A percentile compares a stretch with the other conserved stretches of the same genome.
These are phyloP conservation scores for Amphipyra tragopoginis DNA, from an alignment of 2,888 invertebrate species.

Conservation along the genomic window DNA sequence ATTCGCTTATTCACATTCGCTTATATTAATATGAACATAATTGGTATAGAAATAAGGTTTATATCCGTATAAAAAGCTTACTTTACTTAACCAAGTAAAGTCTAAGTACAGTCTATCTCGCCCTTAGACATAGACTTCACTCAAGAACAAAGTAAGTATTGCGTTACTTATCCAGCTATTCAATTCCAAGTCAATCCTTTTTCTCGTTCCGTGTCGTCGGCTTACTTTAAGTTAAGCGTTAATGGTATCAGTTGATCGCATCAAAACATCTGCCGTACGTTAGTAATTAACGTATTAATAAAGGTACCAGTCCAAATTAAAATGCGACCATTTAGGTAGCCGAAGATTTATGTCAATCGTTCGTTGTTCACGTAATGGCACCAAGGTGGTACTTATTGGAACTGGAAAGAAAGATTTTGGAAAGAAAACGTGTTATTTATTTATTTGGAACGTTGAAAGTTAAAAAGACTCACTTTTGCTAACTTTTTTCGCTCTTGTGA, in stretches of 20 bases:
- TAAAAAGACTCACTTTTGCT: too few relatives aligned
- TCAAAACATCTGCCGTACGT: constrained; percentile 51
- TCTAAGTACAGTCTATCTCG: too few relatives aligned
- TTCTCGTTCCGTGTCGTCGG: constrained; percentile 40
- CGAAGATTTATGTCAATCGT: constrained; percentile 26
- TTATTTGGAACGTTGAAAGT: too few relatives aligned
- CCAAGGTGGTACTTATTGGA: background rate
- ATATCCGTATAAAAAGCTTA: too few relatives aligned
- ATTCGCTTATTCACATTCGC: too few relatives aligned
- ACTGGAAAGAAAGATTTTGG: background rate
- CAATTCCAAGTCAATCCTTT: constrained; percentile 22
- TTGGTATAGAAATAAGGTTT: too few relatives aligned
- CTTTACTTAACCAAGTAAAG: too few relatives aligned
- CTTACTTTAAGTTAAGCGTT: constrained; percentile 53
- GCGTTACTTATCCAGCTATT: constrained; percentile 36
- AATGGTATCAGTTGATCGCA: constrained; percentile 58
- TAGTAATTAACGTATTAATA: constrained; percentile 65
- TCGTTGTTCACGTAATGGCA: background rate
- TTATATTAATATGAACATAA: too few relatives aligned
- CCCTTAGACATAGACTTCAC: too few relatives aligned
- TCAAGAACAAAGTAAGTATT: too few relatives aligned
- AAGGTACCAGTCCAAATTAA: constrained; percentile 50
- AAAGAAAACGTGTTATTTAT: too few relatives aligned
- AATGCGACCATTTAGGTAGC: constrained; percentile 15
- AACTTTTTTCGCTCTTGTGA: too few relatives aligned